Evolutionary conservation across 2,113 vertebrate genomes (phyloP), one percentile per base, ranked within the genome.

Genomic region (Corythornis madagascariensis): DNA sequence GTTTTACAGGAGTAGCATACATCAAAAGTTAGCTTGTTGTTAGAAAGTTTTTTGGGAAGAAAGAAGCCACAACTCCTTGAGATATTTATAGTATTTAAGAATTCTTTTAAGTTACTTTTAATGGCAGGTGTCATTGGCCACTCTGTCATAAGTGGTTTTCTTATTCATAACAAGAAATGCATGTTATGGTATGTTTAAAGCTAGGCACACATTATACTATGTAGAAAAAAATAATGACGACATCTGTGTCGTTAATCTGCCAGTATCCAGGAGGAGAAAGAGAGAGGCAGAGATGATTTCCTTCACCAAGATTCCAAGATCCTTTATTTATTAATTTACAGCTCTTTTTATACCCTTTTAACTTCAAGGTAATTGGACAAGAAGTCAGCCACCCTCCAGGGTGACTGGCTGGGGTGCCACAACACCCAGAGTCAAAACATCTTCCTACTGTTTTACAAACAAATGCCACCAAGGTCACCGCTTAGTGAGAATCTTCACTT

Each of bases 31-130:
- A 72, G 43, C 17, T 81, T 85, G 67, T 53, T 87, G 52, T 87
- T 93, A 47, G 42, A 82, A 93, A 43, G 10, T 70, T 86, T 82
- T 0, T 0, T 12, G 22, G 52, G 38, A 91, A 91, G 61, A 77
- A 85, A 91, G 75, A 89, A 94, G 77, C 78, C 73, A 84, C 61
- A 82, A 48, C 75, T 95, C 83, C 70, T 84, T 92, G 67, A 9
- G 56, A 63, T 93, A 94, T 91, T 80, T 95, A 80, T 89, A 85
- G 64, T 35, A 60, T 87, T 94, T 92, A 82, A 92, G 87, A 95
- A 93, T 91, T 67, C 82, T 96, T 93, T 93, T 64, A 93, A 91
- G 86, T 86, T 66, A 85, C 52, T 93, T 89, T 38, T 40, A 90
- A 80, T 74, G 48, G 84, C 71, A 93, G 81, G 95, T 95, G 94